phyloP scores from a whole-genome alignment of 2,113 vertebrate genomes.

The Martes martes region DNA sequence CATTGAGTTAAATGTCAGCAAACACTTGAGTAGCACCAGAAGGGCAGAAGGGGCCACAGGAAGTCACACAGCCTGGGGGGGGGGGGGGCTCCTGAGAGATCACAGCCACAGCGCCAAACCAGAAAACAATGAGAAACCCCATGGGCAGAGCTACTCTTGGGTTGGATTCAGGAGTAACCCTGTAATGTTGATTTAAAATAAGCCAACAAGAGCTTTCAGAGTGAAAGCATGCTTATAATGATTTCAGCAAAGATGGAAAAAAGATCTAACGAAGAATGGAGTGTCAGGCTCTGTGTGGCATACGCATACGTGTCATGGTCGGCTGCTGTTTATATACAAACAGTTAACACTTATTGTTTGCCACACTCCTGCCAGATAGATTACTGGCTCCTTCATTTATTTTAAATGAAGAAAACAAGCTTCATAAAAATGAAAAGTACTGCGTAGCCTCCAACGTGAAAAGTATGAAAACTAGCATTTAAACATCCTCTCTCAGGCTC shows the following conservation, averaged over 20 bases:
- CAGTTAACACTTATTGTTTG: neutral
- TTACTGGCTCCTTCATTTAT: neutral
- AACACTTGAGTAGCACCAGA: neutral
- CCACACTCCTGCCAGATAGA: neutral
- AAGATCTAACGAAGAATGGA: neutral
- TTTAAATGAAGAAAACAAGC: neutral
- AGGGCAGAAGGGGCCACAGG: neutral
- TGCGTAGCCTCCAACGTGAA: neutral
- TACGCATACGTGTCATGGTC: no score
- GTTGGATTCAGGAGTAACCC: neutral
- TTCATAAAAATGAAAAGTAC: neutral
- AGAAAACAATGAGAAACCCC: neutral
- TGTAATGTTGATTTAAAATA: neutral
- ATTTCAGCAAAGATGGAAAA: neutral
- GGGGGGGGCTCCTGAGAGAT: neutral
- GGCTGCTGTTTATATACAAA: neutral
- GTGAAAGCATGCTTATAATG: neutral
- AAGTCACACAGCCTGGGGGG: neutral
- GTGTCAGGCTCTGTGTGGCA: no score
- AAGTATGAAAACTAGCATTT: neutral
- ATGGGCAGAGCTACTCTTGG: fast-evolving
- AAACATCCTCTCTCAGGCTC: neutral
- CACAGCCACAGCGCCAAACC: neutral
- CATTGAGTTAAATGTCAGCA: neutral
- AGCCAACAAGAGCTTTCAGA: neutral